A percentile compares a stretch with the other conserved stretches of the same genome.
Evolutionary conservation across 2,113 vertebrate genomes (phyloP).

Genomic region (Lates calcarifer): DNA sequence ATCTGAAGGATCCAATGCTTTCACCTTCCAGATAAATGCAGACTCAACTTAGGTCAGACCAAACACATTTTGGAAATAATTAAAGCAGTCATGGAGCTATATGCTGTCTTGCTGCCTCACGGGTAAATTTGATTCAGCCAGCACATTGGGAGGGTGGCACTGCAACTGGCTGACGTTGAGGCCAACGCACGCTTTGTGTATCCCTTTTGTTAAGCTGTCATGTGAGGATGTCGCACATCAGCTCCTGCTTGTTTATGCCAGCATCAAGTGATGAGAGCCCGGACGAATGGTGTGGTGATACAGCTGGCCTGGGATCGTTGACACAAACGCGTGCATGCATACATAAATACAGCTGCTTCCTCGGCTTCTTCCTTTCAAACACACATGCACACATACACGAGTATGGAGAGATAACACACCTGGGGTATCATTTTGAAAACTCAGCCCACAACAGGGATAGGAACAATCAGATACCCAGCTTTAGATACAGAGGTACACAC

Average conservation of each 20-base stretch:
- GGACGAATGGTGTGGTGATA: slow-evolving; percentile 35
- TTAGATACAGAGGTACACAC: too few species aligned
- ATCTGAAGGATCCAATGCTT: not conserved
- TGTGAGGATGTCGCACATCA: slow-evolving; percentile 68
- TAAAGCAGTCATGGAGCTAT: slow-evolving; percentile 25
- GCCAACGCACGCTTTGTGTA: slow-evolving; percentile 48
- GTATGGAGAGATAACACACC: slow-evolving; percentile 42
- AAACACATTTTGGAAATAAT: slow-evolving; percentile 43
- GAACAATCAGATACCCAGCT: slow-evolving; percentile 37
- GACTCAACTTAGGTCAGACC: slow-evolving; percentile 5
- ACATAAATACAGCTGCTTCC: slow-evolving; percentile 66
- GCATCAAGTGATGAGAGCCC: slow-evolving; percentile 32
- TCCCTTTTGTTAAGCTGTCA: slow-evolving; percentile 74
- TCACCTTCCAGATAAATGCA: slow-evolving; percentile 22
- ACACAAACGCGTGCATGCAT: slow-evolving; percentile 29
- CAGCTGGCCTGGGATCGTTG: slow-evolving; percentile 61
- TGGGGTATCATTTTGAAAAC: slow-evolving; percentile 57
- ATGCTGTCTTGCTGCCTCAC: not conserved
- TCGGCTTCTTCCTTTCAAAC: slow-evolving; percentile 36
- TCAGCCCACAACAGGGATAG: slow-evolving; percentile 2
- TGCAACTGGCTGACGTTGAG: slow-evolving; percentile 43
- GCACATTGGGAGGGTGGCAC: slow-evolving; percentile 6
- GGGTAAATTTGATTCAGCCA: slow-evolving; percentile 29
- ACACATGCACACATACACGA: not conserved
- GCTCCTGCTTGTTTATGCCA: slow-evolving; percentile 69